Evolutionary conservation across 2,113 vertebrate genomes (phyloP).

Genomic region (Propithecus coquereli): DNA sequence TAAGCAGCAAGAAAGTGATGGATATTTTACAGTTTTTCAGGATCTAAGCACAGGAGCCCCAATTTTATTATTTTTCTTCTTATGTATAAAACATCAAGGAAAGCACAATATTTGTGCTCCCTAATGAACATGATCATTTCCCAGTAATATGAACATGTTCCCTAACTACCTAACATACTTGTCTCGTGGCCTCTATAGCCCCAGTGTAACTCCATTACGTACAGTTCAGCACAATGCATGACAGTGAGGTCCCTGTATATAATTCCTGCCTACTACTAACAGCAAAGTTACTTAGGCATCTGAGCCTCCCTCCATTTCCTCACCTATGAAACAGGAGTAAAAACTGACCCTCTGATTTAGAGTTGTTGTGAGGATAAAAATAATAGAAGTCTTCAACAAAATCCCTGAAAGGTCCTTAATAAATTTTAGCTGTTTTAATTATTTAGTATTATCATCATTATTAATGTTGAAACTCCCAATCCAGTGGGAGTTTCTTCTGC

Average conservation of each 20-base stretch:
- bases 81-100: background rate
- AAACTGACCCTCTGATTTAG: background rate
- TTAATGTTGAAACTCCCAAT: background rate
- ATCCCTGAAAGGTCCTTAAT: background rate
- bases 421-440: background rate
- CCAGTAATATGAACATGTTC: background rate
- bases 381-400: background rate
- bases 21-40: background rate
- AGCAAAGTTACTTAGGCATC: background rate
- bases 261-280: background rate
- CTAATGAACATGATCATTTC: background rate
- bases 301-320: background rate
- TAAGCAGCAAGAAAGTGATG: background rate
- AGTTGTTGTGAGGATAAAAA: background rate
- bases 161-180: background rate
- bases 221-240: rapidly evolving
- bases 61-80: background rate
- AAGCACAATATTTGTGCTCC: background rate
- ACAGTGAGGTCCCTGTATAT: background rate
- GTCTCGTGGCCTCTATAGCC: rapidly evolving
- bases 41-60: background rate
- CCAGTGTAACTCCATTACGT: background rate
- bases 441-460: background rate
- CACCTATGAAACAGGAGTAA: background rate
- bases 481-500: background rate